Base-by-base conservation (phyloP, 2,797 vertebrate genomes). In the Pygocentrus nattereri region DNA sequence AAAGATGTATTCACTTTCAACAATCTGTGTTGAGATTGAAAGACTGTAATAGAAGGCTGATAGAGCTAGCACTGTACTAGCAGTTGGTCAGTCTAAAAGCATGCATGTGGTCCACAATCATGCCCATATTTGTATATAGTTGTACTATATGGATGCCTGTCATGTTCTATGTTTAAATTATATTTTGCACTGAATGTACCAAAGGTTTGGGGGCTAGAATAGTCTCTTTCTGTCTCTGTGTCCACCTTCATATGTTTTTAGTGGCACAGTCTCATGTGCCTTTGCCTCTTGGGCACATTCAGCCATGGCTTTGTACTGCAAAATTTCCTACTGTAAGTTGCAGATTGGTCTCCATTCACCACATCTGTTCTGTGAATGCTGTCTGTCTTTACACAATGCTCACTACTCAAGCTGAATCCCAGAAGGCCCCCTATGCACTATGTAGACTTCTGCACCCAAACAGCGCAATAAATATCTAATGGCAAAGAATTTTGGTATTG, bases 131-230 rank as follows among this genome's bases (percentile, higher is more conserved):
- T 95, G 92, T 95, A 93, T 90, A 94, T 93, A 94, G 88, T 88
- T 93, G 93, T 95, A 91, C 88, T 94, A 91, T 89, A 91, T 92
- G 92, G 93, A 86, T 87, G 92, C 94, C 89, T 90, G 93, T 95
- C 93, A 90, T 90, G 91, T 93, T 91, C 90, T 93, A 91, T 94
- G 92, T 93, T 90, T 87, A 93, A 93, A 93, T 91, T 93, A 93
- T 94, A 93, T 95, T 97, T 97, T 98, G 96, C 97, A 97, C 96
- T 93, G 94, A 96, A 96, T 95, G 96, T 97, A 98, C 96, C 97
- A 97, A 97, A 97, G 94, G 88, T 83, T 90, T 93, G 91, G 88
- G 90, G 91, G 88, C 90, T 93, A 90, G 88, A 88, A 84, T 89
- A 89, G 85, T 89, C 85, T 91, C 79, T 91, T 82, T 85, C 88